phyloP scores from a whole-genome alignment of 2,113 vertebrate species.

The Delphinus delphis region DNA sequence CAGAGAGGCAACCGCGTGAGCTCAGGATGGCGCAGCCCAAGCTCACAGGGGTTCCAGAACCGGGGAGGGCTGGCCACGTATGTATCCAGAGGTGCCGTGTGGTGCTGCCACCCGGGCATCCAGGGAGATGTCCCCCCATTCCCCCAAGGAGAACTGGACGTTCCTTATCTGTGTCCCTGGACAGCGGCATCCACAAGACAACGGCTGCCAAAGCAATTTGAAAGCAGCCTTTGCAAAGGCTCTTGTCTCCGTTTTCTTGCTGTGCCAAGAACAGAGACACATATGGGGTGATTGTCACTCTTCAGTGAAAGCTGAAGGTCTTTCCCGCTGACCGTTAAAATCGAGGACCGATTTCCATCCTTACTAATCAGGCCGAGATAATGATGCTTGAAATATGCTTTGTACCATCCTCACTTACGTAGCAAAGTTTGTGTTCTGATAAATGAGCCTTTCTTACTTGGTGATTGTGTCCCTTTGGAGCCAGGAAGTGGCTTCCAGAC shows the following conservation, averaged over 20 bases:
- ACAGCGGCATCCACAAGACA: not conserved
- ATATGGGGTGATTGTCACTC: not conserved
- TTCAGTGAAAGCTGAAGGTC: not conserved
- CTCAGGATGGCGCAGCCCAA: not conserved
- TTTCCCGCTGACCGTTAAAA: not conserved
- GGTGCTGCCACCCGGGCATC: not conserved
- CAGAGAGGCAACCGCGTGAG: not conserved
- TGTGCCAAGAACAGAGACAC: not conserved
- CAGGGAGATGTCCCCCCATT: not conserved
- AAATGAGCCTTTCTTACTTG: conserved; percentile 31
- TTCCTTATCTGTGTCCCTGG: not conserved
- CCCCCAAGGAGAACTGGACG: not conserved
- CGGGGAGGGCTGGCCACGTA: accelerated
- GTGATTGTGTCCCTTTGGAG: not conserved
- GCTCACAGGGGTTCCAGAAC: too few relatives aligned
- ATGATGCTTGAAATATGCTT: not conserved
- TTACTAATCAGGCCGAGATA: conserved; percentile 25
- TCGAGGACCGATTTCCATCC: not conserved
- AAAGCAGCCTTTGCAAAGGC: not conserved
- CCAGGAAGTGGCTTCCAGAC: conserved; percentile 27
- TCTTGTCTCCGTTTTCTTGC: not conserved
- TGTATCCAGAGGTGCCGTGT: not conserved
- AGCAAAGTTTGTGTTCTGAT: not conserved
- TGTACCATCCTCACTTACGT: not conserved
- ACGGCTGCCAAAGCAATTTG: not conserved